phyloP scores from a whole-genome alignment of 2,797 vertebrate genomes.

The Corythornis leucogaster region DNA sequence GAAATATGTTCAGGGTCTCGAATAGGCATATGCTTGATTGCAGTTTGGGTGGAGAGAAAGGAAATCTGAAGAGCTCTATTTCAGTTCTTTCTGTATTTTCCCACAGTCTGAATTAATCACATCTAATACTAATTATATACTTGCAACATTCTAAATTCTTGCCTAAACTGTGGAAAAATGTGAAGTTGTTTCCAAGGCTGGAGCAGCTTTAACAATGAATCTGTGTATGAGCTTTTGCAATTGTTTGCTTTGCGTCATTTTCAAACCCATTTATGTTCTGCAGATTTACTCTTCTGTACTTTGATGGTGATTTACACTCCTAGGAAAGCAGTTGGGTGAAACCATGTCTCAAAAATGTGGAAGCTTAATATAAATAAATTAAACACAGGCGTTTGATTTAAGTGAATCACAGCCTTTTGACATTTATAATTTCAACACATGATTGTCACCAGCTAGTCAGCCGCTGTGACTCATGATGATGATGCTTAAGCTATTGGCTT shows the following conservation, averaged over 20 bases:
- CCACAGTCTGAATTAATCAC: slow-evolving; percentile 74
- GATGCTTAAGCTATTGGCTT: neutral
- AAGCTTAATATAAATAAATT: slow-evolving; percentile 64
- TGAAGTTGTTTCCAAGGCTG: slow-evolving; percentile 64
- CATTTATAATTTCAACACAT: slow-evolving; percentile 36
- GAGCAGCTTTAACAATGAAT: slow-evolving; percentile 47
- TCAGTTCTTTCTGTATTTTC: slow-evolving; percentile 67
- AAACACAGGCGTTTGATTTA: slow-evolving; percentile 16
- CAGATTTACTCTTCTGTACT: slow-evolving; percentile 55
- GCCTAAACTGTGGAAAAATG: slow-evolving; percentile 74
- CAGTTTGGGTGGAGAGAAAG: slow-evolving; percentile 46
- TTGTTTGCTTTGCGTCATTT: slow-evolving; percentile 67
- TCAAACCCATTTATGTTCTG: slow-evolving; percentile 47
- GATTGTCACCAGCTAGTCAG: slow-evolving; percentile 35
- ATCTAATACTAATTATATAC: slow-evolving; percentile 75
- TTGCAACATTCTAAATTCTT: slow-evolving; percentile 73
- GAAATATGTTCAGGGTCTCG: slow-evolving; percentile 36
- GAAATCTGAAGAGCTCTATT: slow-evolving; percentile 45
- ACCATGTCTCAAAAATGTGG: slow-evolving; percentile 42
- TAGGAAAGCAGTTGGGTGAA: slow-evolving; percentile 53
- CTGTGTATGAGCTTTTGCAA: slow-evolving; percentile 48
- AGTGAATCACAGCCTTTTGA: slow-evolving; percentile 56
- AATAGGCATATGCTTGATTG: slow-evolving; percentile 41
- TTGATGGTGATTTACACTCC: slow-evolving; percentile 63
- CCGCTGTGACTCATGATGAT: slow-evolving; percentile 18